Evolutionary conservation across 2,797 vertebrate species (phyloP).

Genomic region (Dromococcyx pavoninus): DNA sequence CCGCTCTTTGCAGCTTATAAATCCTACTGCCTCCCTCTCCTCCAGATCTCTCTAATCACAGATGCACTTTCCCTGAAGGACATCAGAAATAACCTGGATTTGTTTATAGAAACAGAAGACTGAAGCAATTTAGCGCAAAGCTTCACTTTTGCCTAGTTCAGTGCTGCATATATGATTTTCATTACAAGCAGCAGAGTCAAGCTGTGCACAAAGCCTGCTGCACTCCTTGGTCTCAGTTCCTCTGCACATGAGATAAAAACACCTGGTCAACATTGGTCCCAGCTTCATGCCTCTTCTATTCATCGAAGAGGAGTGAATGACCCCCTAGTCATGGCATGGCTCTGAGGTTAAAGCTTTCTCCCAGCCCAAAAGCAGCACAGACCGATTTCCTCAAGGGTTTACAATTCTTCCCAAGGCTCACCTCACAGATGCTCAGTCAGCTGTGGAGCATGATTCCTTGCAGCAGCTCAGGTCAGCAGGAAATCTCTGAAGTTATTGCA

Average conservation of each 20-base stretch:
- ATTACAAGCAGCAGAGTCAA: background rate
- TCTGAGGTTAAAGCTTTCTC: background rate
- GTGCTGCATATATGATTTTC: background rate
- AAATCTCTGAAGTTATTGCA: background rate
- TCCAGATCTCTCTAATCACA: background rate
- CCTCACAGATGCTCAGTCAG: background rate
- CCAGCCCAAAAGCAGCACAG: background rate
- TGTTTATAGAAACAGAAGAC: constrained; percentile 4
- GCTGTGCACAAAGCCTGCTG: background rate
- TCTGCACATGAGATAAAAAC: background rate
- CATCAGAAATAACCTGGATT: background rate
- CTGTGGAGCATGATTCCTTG: background rate
- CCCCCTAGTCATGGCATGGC: background rate
- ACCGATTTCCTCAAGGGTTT: background rate
- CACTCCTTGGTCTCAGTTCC: background rate
- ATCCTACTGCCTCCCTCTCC: background rate
- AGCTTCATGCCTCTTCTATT: background rate
- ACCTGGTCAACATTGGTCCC: background rate
- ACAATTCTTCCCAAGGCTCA: background rate
- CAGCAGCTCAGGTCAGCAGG: background rate
- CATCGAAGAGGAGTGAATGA: background rate
- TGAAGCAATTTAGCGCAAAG: background rate
- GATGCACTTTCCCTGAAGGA: constrained; percentile 6
- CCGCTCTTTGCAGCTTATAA: background rate
- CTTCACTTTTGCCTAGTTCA: background rate